Evolutionary conservation across 2,797 vertebrate species (phyloP).

Genomic region (Morus bassanus): DNA sequence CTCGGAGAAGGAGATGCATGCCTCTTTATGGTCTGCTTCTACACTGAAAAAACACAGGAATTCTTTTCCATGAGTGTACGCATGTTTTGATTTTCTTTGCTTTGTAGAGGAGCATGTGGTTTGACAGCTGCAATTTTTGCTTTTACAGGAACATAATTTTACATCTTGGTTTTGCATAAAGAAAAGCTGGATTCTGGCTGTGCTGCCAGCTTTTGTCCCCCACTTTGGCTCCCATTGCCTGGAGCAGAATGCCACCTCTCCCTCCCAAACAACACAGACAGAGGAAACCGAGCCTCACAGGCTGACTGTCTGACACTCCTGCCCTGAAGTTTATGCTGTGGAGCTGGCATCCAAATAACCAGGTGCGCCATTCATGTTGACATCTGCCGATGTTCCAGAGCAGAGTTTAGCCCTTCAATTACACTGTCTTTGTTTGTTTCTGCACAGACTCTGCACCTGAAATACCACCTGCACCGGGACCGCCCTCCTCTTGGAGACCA

Average conservation of each 20-base stretch:
- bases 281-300: not conserved
- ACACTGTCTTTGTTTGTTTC: not conserved
- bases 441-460: fast-evolving
- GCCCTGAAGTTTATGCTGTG: not conserved
- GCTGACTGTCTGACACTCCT: not conserved
- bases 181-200: not conserved
- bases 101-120: not conserved
- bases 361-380: not conserved
- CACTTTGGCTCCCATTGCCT: not conserved
- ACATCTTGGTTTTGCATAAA: not conserved
- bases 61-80: not conserved
- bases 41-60: not conserved
- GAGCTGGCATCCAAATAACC: not conserved
- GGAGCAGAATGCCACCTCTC: not conserved
- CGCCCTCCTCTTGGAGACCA: not conserved
- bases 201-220: not conserved
- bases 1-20: not conserved
- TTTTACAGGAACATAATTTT: not conserved
- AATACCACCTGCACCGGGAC: not conserved
- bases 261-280: not conserved
- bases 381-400: not conserved
- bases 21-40: not conserved
- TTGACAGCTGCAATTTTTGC: not conserved
- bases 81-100: not conserved
- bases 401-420: not conserved